phyloP scores from a whole-genome alignment of 2,888 invertebrate genomes.

The Galerucella pusilla region DNA sequence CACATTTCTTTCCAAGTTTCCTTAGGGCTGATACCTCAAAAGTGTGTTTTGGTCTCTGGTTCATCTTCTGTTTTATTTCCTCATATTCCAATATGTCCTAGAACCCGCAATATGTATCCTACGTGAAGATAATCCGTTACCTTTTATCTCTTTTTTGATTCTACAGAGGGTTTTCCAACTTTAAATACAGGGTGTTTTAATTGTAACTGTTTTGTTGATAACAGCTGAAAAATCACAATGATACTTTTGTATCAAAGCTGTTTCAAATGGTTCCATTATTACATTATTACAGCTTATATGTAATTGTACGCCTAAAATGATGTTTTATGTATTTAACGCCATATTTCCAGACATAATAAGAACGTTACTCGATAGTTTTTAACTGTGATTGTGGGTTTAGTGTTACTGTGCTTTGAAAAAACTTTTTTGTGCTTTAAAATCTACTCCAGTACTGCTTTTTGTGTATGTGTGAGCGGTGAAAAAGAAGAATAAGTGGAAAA shows the following conservation, averaged over 20 bases:
- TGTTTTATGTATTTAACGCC: conserved; percentile 24
- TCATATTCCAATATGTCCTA: no score
- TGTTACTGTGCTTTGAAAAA: conserved; percentile 25
- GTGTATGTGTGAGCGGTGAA: conserved; percentile 33
- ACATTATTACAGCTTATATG: conserved; percentile 19
- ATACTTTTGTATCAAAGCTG: neutral
- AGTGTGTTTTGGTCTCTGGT: no score
- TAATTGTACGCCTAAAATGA: conserved; percentile 29
- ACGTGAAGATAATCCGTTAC: no score
- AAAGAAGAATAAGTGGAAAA: conserved; percentile 10
- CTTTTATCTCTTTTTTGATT: no score
- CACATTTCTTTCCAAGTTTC: no score
- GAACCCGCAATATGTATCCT: no score
- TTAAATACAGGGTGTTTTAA: neutral
- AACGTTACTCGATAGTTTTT: neutral
- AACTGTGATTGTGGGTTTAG: conserved; percentile 25
- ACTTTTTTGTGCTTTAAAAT: conserved; percentile 19
- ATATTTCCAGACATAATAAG: conserved; percentile 25
- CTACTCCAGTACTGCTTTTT: conserved; percentile 36
- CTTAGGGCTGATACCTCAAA: no score
- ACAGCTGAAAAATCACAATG: neutral
- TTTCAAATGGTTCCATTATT: neutral
- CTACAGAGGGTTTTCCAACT: neutral
- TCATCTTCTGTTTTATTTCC: no score
- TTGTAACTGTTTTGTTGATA: neutral